phyloP scores from a whole-genome alignment of 1,140 invertebrate genomes.

The Magallana ariakensis region DNA sequence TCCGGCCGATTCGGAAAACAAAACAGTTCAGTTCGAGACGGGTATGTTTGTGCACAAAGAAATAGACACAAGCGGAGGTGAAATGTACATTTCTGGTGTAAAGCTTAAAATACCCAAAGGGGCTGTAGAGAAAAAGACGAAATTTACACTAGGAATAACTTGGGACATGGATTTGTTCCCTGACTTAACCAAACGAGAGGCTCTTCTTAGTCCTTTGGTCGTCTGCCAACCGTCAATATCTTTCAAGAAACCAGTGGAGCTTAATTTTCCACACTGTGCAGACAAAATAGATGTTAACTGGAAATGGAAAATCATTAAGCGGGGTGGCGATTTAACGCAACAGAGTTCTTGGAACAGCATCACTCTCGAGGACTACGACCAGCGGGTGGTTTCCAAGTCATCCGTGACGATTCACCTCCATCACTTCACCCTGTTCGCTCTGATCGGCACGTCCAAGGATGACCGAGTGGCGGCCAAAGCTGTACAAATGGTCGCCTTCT shows the following conservation, averaged over 20 bases:
- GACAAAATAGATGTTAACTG: conserved; percentile 40
- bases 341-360: conserved; percentile 41
- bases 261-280: conserved; percentile 55
- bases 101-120: conserved; percentile 46
- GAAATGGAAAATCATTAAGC: conserved; percentile 41
- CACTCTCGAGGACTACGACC: conserved; percentile 18
- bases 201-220: conserved; percentile 48
- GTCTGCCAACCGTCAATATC: conserved; percentile 48
- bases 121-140: conserved; percentile 41
- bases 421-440: conserved; percentile 52
- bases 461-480: conserved; percentile 43
- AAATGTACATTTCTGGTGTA: conserved; percentile 42
- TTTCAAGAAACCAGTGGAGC: conserved; percentile 48
- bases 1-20: conserved; percentile 5
- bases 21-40: neutral
- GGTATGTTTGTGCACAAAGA: conserved; percentile 52
- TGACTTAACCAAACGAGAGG: conserved; percentile 13
- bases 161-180: conserved; percentile 47
- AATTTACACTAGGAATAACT: conserved; percentile 52
- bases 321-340: neutral
- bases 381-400: neutral
- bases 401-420: conserved; percentile 33
- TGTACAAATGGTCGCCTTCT: conserved; percentile 51
- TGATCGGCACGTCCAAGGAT: conserved; percentile 38
- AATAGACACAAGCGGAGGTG: conserved; percentile 38